Conservation (phyloP, 2,888 invertebrate species). For the Andrena trimmerana region DNA sequence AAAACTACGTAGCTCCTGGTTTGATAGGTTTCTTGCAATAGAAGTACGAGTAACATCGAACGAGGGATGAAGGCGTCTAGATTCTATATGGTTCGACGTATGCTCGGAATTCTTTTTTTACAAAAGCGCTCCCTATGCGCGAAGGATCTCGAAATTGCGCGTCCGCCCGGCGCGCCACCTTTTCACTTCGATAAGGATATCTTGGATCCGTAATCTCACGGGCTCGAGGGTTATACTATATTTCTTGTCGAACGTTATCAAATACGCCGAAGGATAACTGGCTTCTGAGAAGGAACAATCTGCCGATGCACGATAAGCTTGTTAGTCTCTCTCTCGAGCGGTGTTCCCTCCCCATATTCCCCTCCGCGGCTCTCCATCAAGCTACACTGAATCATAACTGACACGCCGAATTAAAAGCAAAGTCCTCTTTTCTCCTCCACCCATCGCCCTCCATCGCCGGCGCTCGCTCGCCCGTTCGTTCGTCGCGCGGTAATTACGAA, state of each 20-base stretch:
- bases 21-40: neutral
- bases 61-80: neutral
- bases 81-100: neutral
- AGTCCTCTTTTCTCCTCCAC: constrained; percentile 24
- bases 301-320: constrained; percentile 66
- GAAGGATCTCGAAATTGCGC: constrained; percentile 24
- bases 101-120: neutral
- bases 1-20: too few species aligned
- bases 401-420: constrained; percentile 64
- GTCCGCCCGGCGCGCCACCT: constrained; percentile 26
- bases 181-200: constrained; percentile 62
- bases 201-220: constrained; percentile 61
- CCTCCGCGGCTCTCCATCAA: constrained; percentile 34
- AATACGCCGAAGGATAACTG: constrained; percentile 64
- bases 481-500: constrained; percentile 51
- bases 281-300: constrained; percentile 71
- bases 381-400: constrained; percentile 64
- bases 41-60: neutral
- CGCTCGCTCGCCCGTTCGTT: constrained; percentile 4
- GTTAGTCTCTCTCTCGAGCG: constrained; percentile 50
- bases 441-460: neutral
- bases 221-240: constrained; percentile 49
- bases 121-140: neutral
- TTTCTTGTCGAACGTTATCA: constrained; percentile 66
- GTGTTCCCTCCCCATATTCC: constrained; percentile 34